Conservation (phyloP, 2,888 invertebrate genomes). For the Hydropsyche betteni region DNA sequence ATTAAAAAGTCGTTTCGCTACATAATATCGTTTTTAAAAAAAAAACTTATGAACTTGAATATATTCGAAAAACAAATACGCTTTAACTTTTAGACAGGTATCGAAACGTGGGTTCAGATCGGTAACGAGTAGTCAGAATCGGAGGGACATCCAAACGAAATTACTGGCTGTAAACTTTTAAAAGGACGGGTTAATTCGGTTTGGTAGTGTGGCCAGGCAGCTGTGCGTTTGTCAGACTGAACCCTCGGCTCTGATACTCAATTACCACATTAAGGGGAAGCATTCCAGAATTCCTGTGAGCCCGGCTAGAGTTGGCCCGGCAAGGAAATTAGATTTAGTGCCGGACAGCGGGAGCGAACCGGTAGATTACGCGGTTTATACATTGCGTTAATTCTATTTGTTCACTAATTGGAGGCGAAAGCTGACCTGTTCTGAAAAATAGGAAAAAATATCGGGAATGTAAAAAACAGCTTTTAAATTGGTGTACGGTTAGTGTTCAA, state of each 20-base stretch:
- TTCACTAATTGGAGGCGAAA: not conserved
- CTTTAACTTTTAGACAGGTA: not conserved
- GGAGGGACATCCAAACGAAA: slow-evolving; percentile 31
- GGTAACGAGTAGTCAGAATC: not conserved
- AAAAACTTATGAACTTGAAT: not conserved
- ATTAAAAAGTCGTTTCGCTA: slow-evolving; percentile 19
- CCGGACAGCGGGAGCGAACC: not conserved
- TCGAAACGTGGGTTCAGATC: not conserved
- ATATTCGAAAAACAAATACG: not conserved
- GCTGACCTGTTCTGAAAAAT: not conserved
- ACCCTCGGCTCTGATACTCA: slow-evolving; percentile 44
- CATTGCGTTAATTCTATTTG: slow-evolving; percentile 20
- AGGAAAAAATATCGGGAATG: not conserved
- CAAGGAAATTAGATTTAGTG: slow-evolving; percentile 39
- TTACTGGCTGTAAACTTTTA: slow-evolving; percentile 50
- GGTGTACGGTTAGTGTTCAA: slow-evolving; percentile 16
- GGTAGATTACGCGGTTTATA: slow-evolving; percentile 9
- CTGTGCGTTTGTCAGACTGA: slow-evolving; percentile 35
- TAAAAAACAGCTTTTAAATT: slow-evolving; percentile 10
- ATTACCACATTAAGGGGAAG: slow-evolving; percentile 44
- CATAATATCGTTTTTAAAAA: not conserved
- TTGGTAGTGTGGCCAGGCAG: slow-evolving; percentile 23
- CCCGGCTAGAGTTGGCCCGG: slow-evolving; percentile 19
- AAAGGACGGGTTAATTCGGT: slow-evolving; percentile 48
- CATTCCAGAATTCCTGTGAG: slow-evolving; percentile 37